Base-by-base conservation (phyloP, 2,888 invertebrate genomes). In the Melanchra persicariae region DNA sequence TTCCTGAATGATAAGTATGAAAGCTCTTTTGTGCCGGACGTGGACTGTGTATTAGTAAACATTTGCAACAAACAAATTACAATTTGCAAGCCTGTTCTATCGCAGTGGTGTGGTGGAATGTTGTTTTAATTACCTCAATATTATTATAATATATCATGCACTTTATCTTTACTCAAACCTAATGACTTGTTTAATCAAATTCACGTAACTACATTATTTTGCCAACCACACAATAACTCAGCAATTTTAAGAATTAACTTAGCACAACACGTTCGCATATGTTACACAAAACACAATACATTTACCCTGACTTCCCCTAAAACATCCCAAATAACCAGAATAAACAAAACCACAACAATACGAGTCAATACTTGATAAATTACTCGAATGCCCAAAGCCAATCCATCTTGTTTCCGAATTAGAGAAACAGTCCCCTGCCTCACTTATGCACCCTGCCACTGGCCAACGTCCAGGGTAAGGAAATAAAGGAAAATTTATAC, bases 351-450 rank as follows among this genome's bases (percentile, higher is more conserved):
- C 80, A 85, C 84, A 89, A 90, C 86, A 88, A 84, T 84, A 73
- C 78, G 80, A 89, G 88, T 86, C 91, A 87, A 92, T 92, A 87
- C 87, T 90, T 91, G 92, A 93, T 93, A 91, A 91, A 93, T 92
- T 90, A 91, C 91, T 73, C 82, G 76, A 79, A 74, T 79, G 77
- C 79, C 92, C 72, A 74, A 71, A 83, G 66, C 88, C 92, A 87
- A 93, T 93, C 93, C 90, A 91, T 92, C 93, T 92, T 92, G 89
- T 88, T 91, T 79, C 90, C 89, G 88, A 92, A 92, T 92, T 91
- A 91, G 91, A 85, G 86, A 82, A 76, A 73, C 77, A 65, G 74
- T 78, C 85, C 85, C 86, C 91, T 88, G 60, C 59, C 72, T 84
- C 84, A 85, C 79, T 74, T 86, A 93, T 93, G 91, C 93, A 93